These are phyloP conservation scores for Pterocles burchelli DNA, from an alignment of 2,113 vertebrate species.

Conservation along the genomic window DNA sequence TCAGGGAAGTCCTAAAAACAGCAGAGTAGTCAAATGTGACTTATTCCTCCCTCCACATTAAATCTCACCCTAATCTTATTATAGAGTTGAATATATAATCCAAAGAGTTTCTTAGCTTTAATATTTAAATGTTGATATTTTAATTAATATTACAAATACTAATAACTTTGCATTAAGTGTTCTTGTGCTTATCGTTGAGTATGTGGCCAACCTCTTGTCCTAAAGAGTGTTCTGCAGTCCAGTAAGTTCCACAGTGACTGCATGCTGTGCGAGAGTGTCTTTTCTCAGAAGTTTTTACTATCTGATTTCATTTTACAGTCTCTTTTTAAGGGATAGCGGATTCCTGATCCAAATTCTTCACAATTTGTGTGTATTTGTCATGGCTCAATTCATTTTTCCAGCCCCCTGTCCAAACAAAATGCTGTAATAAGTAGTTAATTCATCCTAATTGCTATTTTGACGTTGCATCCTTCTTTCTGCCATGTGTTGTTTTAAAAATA, in stretches of 20 bases:
- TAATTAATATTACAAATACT: background rate
- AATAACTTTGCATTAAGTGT: background rate
- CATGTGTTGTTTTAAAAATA: background rate
- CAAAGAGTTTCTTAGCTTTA: background rate
- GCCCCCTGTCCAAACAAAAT: background rate
- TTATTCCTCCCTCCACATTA: background rate
- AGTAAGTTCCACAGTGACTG: background rate
- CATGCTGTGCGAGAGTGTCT: background rate
- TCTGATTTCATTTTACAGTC: background rate
- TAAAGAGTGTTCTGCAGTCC: background rate
- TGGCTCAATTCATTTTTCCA: background rate
- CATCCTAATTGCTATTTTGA: background rate
- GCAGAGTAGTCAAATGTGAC: background rate
- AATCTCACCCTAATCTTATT: background rate
- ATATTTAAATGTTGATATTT: background rate
- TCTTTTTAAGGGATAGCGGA: background rate
- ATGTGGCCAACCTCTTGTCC: background rate
- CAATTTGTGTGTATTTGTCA: background rate
- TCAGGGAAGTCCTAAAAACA: background rate
- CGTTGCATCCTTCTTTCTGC: background rate
- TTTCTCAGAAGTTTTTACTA: background rate
- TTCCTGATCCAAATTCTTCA: background rate
- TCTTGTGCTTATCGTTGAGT: background rate
- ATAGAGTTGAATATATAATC: background rate
- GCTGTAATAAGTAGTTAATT: background rate